Conservation (phyloP, 2,113 vertebrate species). For the Chaetodon trifascialis region DNA sequence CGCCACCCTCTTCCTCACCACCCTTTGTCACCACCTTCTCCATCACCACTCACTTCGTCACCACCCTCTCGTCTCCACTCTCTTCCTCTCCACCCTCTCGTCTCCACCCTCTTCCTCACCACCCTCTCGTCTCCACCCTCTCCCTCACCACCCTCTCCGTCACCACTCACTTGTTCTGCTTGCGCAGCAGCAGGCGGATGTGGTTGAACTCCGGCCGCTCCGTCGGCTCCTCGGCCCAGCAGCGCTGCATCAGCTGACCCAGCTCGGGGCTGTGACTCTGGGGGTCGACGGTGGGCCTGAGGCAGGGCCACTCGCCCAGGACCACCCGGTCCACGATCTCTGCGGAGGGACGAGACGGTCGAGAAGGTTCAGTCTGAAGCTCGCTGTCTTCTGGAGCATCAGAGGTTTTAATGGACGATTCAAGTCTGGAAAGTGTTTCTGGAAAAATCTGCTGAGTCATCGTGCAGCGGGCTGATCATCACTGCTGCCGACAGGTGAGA, state of each 20-base stretch:
- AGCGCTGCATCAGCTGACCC: conserved; percentile 93
- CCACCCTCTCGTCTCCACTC: no score
- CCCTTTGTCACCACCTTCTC: no score
- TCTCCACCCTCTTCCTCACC: no score
- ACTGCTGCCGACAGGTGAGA: neutral
- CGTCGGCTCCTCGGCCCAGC: conserved; percentile 93
- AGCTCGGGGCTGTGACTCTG: conserved; percentile 91
- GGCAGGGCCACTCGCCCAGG: conserved; percentile 89
- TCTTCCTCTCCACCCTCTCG: no score
- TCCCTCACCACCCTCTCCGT: no score
- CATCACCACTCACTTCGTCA: no score
- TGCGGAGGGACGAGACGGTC: conserved; percentile 49
- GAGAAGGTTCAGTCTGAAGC: neutral
- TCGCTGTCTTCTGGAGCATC: neutral
- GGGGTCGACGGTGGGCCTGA: conserved; percentile 86
- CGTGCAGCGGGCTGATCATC: conserved; percentile 7
- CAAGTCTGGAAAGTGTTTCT: no score
- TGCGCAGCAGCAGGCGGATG: conserved; percentile 89
- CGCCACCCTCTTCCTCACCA: no score
- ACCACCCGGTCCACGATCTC: conserved; percentile 93
- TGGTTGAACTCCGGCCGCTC: conserved; percentile 95
- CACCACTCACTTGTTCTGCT: conserved; percentile 90
- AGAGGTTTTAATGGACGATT: no score
- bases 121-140: no score
- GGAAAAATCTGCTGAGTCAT: neutral